Percentiles rank a stretch among this genome's conserved stretches.
Conservation (phyloP, 2,797 vertebrate genomes). For the Esox lucius region DNA sequence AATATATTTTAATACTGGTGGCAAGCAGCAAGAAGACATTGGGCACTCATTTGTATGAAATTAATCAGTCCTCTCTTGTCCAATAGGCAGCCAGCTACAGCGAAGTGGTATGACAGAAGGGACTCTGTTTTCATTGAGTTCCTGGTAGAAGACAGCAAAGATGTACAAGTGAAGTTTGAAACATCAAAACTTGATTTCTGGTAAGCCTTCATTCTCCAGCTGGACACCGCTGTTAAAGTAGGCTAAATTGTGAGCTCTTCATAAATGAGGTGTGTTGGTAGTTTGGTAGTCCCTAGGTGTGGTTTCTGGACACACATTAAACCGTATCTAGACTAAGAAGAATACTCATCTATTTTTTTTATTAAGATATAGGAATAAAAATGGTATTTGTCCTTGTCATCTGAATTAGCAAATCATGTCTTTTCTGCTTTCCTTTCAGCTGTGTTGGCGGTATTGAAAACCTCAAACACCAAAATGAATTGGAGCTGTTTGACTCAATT, state of each 20-base stretch:
- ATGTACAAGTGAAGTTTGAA: slow-evolving; percentile 88
- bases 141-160: slow-evolving; percentile 96
- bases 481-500: slow-evolving; percentile 75
- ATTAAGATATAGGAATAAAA: background rate
- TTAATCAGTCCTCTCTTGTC: slow-evolving; percentile 15
- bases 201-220: slow-evolving; percentile 62
- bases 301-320: background rate
- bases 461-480: slow-evolving; percentile 71
- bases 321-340: background rate
- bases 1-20: too few species aligned
- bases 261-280: background rate
- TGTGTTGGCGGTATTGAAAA: slow-evolving; percentile 73
- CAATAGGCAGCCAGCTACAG: slow-evolving; percentile 89
- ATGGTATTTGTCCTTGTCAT: background rate
- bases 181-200: slow-evolving; percentile 89
- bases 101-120: slow-evolving; percentile 96
- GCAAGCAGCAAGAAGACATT: background rate
- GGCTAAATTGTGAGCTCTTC: background rate
- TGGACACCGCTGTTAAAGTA: background rate
- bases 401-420: background rate
- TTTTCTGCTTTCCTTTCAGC: slow-evolving; percentile 49
- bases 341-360: background rate
- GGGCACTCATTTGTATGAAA: background rate
- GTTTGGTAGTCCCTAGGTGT: background rate
- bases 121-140: slow-evolving; percentile 95